Base-by-base conservation (phyloP, 2,797 vertebrate species). In the Otus scops region DNA sequence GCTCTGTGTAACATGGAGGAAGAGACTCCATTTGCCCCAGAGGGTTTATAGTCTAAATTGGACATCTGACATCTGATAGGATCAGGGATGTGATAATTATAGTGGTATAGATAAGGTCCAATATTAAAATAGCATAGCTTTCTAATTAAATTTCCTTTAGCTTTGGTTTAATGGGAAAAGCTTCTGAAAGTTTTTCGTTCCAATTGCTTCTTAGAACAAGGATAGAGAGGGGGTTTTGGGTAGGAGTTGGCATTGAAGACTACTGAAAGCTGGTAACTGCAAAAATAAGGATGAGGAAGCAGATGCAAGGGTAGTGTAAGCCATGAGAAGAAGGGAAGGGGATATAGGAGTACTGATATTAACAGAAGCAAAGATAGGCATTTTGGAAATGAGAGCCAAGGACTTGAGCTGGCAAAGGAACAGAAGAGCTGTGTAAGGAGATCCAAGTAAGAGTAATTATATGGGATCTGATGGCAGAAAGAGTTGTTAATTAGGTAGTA, bases 81-180 rank as follows among this genome's bases (percentile, higher is more conserved):
- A 94, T 89, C 60, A 70, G 48, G 64, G 45, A 36, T 85, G 28
- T 74, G 90, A 93, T 94, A 85, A 77, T 91, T 90, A 67, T 61
- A 53, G 48, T 83, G 74, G 28, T 45, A 53, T 76, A 95, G 85
- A 94, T 95, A 91, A 96, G 59, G 88, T 95, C 50, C 59, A 87
- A 43, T 90, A 91, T 95, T 94, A 92, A 96, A 97, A 92, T 74
- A 59, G 26, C 74, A 53, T 69, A n/a, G 32, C 83, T 79, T 92
- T 95, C 59, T 95, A 95, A 94, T 96, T 93, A 92, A 85, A 68
- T 89, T 95, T 89, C 77, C 59, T 93, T 94, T 79, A 85, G 71
- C 77, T 74, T 94, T 91, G 41, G 57, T 88, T 95, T 92, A 84
- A 76, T 92, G 80, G 83, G 85, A 91, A 82, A 89, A 85, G 27